Conservation (phyloP, 2,888 invertebrate genomes). For the Polietes domitor region DNA sequence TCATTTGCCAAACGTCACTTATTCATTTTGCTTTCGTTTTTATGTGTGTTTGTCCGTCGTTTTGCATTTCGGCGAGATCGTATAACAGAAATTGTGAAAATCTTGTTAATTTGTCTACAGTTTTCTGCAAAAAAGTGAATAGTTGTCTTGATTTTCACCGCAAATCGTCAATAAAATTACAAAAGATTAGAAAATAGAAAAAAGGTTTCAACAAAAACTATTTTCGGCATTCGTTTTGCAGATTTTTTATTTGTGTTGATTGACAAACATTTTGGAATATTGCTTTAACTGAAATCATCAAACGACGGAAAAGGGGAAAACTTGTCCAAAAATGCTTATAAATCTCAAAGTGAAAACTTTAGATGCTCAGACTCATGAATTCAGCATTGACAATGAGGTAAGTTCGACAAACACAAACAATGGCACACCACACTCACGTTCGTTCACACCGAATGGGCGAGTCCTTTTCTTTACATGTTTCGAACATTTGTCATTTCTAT, state of each 20-base stretch:
- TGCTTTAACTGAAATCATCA: conserved; percentile 1
- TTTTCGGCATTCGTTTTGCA: conserved; percentile 12
- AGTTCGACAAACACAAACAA: conserved; percentile 72
- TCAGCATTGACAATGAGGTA: conserved; percentile 92
- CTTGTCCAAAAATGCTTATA: conserved; percentile 82
- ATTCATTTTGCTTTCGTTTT: neutral
- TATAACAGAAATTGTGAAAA: conserved; percentile 56
- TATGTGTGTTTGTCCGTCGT: conserved; percentile 44
- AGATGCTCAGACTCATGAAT: conserved; percentile 92
- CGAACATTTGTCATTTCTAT: conserved; percentile 1
- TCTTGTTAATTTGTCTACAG: neutral
- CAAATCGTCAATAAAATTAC: neutral
- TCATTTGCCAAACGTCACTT: conserved; percentile 55
- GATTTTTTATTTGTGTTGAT: conserved; percentile 33
- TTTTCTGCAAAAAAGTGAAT: neutral
- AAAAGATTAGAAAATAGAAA: neutral
- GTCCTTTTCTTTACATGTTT: conserved; percentile 4
- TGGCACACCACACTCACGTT: neutral
- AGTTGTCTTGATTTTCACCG: neutral
- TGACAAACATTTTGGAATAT: conserved; percentile 28
- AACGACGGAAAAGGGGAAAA: conserved; percentile 33
- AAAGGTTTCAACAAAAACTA: neutral
- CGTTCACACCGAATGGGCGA: conserved; percentile 9
- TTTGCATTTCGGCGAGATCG: conserved; percentile 22
- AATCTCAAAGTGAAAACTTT: conserved; percentile 93